phyloP scores from a whole-genome alignment of 2,888 invertebrate species.

The Miltochrista miniata region DNA sequence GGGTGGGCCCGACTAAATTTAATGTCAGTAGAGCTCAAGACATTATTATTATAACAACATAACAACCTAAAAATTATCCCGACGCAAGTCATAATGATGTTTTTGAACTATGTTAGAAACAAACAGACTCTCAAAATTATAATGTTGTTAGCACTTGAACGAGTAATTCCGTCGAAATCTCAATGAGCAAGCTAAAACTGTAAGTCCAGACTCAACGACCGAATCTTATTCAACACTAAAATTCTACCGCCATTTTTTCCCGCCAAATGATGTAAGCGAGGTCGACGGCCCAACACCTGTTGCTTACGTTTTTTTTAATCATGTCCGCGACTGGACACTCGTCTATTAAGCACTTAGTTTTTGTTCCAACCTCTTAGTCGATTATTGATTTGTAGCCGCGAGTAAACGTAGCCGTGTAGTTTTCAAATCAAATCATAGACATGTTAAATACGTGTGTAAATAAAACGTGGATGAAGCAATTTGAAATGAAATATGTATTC shows the following conservation, averaged over 20 bases:
- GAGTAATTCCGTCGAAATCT: slow-evolving; percentile 31
- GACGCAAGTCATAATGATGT: slow-evolving; percentile 15
- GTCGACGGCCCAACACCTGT: slow-evolving; percentile 55
- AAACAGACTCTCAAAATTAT: slow-evolving; percentile 23
- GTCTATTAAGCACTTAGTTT: slow-evolving; percentile 66
- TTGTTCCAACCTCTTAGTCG: slow-evolving; percentile 57
- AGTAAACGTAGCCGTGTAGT: slow-evolving; percentile 21
- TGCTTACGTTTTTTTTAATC: slow-evolving; percentile 49
- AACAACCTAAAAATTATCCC: not conserved
- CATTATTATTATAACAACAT: not conserved
- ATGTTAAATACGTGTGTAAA: slow-evolving; percentile 11
- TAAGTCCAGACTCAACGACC: slow-evolving; percentile 48
- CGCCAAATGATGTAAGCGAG: slow-evolving; percentile 62
- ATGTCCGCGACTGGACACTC: slow-evolving; percentile 55
- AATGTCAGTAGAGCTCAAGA: not conserved
- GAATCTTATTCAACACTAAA: slow-evolving; percentile 46
- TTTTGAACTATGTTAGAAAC: slow-evolving; percentile 18
- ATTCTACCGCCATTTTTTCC: slow-evolving; percentile 60
- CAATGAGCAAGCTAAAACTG: slow-evolving; percentile 49
- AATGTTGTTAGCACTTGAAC: slow-evolving; percentile 23
- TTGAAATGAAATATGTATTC: not conserved
- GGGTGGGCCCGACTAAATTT: not conserved
- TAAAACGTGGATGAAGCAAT: slow-evolving; percentile 1
- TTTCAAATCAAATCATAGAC: slow-evolving; percentile 14
- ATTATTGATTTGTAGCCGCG: slow-evolving; percentile 65